phyloP scores from a whole-genome alignment of 2,797 vertebrate species.

The Luscinia megarhynchos region DNA sequence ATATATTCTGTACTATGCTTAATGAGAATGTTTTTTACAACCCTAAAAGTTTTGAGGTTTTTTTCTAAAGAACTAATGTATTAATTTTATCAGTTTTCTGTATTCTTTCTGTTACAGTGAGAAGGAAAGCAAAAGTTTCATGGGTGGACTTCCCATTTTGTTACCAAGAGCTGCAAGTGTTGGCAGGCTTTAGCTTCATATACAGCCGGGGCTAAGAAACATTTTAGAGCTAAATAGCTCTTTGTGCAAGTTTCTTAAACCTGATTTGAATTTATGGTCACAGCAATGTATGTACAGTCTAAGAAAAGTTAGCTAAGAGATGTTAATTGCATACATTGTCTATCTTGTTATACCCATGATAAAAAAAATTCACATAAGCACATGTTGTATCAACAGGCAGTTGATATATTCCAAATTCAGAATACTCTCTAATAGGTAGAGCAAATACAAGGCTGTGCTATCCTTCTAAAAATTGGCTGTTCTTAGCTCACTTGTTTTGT shows the following conservation, averaged over 20 bases:
- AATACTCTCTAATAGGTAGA: neutral
- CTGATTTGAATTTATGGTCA: neutral
- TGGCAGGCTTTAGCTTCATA: neutral
- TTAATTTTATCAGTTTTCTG: neutral
- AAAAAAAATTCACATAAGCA: neutral
- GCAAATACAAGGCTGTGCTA: neutral
- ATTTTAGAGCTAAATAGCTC: neutral
- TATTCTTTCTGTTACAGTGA: neutral
- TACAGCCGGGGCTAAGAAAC: neutral
- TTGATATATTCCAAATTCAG: neutral
- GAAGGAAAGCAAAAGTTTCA: neutral
- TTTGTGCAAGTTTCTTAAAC: neutral
- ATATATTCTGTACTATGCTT: neutral
- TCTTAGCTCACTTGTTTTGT: neutral
- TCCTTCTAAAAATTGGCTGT: neutral
- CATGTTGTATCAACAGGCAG: neutral
- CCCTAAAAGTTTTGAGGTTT: no score
- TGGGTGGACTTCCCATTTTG: neutral
- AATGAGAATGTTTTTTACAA: neutral
- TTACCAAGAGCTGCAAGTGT: neutral
- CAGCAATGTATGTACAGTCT: neutral
- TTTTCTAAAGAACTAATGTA: neutral
- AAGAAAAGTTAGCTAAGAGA: neutral
- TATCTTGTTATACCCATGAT: neutral
- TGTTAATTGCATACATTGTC: neutral